These are phyloP conservation scores for Acrobasis consociella DNA, from an alignment of 2,888 invertebrate genomes.

Conservation along the genomic window DNA sequence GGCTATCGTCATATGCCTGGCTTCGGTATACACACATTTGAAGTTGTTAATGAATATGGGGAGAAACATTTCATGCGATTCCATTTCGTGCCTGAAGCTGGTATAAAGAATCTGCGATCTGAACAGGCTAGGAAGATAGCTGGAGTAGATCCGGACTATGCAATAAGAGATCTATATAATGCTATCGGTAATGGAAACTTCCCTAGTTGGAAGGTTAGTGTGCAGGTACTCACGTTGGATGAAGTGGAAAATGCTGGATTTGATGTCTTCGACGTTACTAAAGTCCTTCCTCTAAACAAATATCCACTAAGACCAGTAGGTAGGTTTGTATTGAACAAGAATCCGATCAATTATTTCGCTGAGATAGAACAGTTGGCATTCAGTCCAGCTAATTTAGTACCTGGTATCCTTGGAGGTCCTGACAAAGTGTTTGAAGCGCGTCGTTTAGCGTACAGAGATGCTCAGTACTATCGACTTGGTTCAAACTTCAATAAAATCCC, in stretches of 20 bases:
- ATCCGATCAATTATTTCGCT: slow-evolving; percentile 93
- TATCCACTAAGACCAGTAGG: slow-evolving; percentile 92
- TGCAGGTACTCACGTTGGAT: slow-evolving; percentile 91
- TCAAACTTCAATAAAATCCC: slow-evolving; percentile 93
- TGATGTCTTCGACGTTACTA: slow-evolving; percentile 96
- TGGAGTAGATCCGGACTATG: slow-evolving; percentile 91
- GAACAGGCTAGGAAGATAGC: slow-evolving; percentile 85
- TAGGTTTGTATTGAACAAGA: slow-evolving; percentile 89
- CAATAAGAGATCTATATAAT: slow-evolving; percentile 92
- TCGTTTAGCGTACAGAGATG: slow-evolving; percentile 91
- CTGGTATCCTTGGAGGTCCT: slow-evolving; percentile 93
- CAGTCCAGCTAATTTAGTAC: slow-evolving; percentile 91
- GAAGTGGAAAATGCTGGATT: slow-evolving; percentile 89
- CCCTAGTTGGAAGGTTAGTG: slow-evolving; percentile 89
- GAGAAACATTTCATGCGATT: slow-evolving; percentile 91
- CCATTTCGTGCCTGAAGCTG: slow-evolving; percentile 93
- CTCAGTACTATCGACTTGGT: slow-evolving; percentile 91
- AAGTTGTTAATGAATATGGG: slow-evolving; percentile 88
- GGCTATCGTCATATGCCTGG: slow-evolving; percentile 96
- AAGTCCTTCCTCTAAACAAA: slow-evolving; percentile 88
- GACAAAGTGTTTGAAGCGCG: slow-evolving; percentile 94
- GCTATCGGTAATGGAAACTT: slow-evolving; percentile 88
- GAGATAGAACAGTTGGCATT: slow-evolving; percentile 95
- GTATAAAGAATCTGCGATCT: slow-evolving; percentile 88
- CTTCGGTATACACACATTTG: slow-evolving; percentile 95